Base-by-base conservation (phyloP, 2,888 invertebrate species). In the Bimastos eiseni region DNA sequence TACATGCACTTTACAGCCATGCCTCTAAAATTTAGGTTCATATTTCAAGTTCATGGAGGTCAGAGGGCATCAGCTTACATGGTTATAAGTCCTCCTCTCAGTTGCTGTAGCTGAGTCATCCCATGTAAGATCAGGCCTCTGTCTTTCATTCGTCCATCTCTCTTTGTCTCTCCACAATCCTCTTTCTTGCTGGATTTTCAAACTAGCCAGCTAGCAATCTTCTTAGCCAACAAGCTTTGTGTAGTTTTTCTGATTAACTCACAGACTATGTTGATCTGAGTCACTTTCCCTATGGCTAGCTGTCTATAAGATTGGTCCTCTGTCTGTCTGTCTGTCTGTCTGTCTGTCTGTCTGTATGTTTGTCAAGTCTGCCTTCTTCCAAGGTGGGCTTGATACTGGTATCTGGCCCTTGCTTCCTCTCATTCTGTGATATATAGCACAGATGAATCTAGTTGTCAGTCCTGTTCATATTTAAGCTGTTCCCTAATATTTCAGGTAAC, bases 31-130 rank as follows among this genome's bases (percentile, higher is more conserved):
- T 70, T 70, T n/a, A 70, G n/a, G 70, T 70, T 70, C 70, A 30
- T 55, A 24, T 70, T n/a, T 70, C 70, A 13, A 70, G 70, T n/a
- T 30, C 55, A 24, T 30, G 11, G 30, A 55, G 55, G 24, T 55
- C 30, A 55, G 70, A 30, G 30, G n/a, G 70, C 70, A 70, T 70
- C 70, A 70, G 70, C 70, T 70, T 49, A n/a, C 70, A 70, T 70
- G 70, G 70, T 3, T 70, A 70, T 70, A 8, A 70, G 3, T 30
- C 70, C n/a, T 70, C 70, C n/a, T 70, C n/a, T 30, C 70, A 70
- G 70, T n/a, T 70, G 70, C 70, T 70, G 70, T 70, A n/a, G 17
- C 70, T 70, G n/a, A 70, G 70, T 70, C 70, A 70, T 70, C 70
- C 70, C n/a, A n/a, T n/a, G 30, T 70, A n/a, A 70, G 70, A 8